phyloP scores from a whole-genome alignment of 2,113 vertebrate species.

The Mohoua ochrocephala region DNA sequence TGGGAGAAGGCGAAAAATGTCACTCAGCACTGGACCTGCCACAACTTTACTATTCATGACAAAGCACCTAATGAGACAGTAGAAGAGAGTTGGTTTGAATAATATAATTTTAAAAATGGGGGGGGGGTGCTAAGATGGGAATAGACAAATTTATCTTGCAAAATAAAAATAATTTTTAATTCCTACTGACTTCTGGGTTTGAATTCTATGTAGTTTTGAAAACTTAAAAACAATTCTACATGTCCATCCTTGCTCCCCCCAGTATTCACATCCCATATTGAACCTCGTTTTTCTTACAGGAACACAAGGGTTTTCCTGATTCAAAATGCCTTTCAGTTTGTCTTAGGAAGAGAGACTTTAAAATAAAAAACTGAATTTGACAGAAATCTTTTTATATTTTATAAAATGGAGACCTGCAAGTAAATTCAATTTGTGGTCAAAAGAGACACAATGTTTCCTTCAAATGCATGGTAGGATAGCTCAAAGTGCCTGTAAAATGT shows the following conservation, averaged over 20 bases:
- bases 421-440: slow-evolving; percentile 37
- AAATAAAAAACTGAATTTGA: background rate
- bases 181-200: background rate
- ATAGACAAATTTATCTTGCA: accelerated
- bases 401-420: slow-evolving; percentile 24
- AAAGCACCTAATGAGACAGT: background rate
- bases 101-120: background rate
- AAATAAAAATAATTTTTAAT: background rate
- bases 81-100: background rate
- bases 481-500: slow-evolving; percentile 60
- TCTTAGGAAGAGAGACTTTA: background rate
- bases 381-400: slow-evolving; percentile 6
- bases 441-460: slow-evolving; percentile 40
- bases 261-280: background rate
- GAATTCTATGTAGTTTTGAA: background rate
- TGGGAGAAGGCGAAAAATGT: background rate
- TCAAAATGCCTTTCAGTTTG: background rate
- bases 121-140: background rate
- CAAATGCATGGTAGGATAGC: slow-evolving; percentile 35
- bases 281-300: background rate
- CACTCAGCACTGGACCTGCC: background rate
- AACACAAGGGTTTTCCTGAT: background rate
- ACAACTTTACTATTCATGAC: background rate
- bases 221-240: background rate
- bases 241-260: background rate